Conservation (phyloP, 1,140 invertebrate species). For the Apis laboriosa region DNA sequence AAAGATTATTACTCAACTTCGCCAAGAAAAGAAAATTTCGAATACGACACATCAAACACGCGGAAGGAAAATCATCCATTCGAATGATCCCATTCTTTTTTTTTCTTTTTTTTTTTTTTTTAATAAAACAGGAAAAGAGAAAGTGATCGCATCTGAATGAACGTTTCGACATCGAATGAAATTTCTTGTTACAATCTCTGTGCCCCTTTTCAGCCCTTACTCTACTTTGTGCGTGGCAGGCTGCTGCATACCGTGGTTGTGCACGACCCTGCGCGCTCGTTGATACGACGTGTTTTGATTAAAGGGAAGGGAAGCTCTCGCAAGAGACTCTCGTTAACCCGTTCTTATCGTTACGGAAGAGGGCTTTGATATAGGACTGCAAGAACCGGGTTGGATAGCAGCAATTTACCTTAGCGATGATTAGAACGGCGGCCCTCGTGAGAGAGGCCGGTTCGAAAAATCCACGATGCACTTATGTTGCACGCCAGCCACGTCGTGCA, state of each 20-base stretch:
- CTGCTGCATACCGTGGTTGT: too few relatives aligned
- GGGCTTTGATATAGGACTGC: slow-evolving; percentile 38
- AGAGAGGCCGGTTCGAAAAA: background rate
- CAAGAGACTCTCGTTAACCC: slow-evolving; percentile 46
- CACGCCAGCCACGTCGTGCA: background rate
- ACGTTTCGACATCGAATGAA: background rate
- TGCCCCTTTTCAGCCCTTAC: too few relatives aligned
- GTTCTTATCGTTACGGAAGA: slow-evolving; percentile 40
- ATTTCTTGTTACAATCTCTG: background rate
- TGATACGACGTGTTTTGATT: slow-evolving; percentile 48
- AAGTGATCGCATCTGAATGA: background rate
- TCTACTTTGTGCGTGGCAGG: background rate
- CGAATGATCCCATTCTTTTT: too few relatives aligned
- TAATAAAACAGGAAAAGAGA: background rate
- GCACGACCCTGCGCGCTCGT: too few relatives aligned
- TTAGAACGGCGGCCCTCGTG: background rate
- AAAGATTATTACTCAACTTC: too few relatives aligned
- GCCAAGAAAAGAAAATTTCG: too few relatives aligned
- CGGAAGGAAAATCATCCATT: too few relatives aligned
- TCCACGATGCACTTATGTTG: background rate
- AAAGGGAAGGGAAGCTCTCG: slow-evolving; percentile 30
- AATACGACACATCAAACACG: too few relatives aligned
- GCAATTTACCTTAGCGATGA: slow-evolving; percentile 22
- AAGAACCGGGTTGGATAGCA: slow-evolving; percentile 1
- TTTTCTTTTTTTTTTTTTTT: too few relatives aligned